These are phyloP conservation scores for Dicentrarchus labrax DNA, from an alignment of 2,113 vertebrate genomes.

Conservation along the genomic window DNA sequence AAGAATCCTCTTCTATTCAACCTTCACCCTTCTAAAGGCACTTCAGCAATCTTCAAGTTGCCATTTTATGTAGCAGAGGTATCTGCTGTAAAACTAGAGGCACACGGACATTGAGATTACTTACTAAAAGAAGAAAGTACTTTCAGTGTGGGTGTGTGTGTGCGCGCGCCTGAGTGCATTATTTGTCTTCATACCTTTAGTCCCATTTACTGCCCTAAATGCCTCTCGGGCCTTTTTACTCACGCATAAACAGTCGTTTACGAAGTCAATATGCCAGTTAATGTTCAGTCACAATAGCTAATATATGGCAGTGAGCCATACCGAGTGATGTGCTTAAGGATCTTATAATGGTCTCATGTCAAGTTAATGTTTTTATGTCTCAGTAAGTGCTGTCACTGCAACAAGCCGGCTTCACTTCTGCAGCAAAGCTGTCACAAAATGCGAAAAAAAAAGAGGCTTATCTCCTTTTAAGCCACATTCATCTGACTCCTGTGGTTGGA, in stretches of 20 bases:
- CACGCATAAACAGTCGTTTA: constrained; percentile 41
- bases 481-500: background rate
- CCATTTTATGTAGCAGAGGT: constrained; percentile 10
- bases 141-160: background rate
- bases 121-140: constrained; percentile 21
- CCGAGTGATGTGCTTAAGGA: constrained; percentile 32
- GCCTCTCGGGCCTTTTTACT: constrained; percentile 40
- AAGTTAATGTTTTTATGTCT: constrained; percentile 35
- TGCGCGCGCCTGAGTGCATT: background rate
- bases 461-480: constrained; percentile 12
- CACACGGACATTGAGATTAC: constrained; percentile 6
- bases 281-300: constrained; percentile 35
- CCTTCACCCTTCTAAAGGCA: constrained; percentile 53
- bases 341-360: constrained; percentile 25
- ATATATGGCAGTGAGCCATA: constrained; percentile 44
- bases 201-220: constrained; percentile 48
- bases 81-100: constrained; percentile 10
- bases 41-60: constrained; percentile 24
- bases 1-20: constrained; percentile 53
- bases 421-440: constrained; percentile 41
- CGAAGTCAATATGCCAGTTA: constrained; percentile 52
- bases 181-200: constrained; percentile 40
- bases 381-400: constrained; percentile 52
- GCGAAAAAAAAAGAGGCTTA: background rate
- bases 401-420: constrained; percentile 3